Conservation (phyloP, 2,888 invertebrate genomes). For the Kryphioiulus occultus region DNA sequence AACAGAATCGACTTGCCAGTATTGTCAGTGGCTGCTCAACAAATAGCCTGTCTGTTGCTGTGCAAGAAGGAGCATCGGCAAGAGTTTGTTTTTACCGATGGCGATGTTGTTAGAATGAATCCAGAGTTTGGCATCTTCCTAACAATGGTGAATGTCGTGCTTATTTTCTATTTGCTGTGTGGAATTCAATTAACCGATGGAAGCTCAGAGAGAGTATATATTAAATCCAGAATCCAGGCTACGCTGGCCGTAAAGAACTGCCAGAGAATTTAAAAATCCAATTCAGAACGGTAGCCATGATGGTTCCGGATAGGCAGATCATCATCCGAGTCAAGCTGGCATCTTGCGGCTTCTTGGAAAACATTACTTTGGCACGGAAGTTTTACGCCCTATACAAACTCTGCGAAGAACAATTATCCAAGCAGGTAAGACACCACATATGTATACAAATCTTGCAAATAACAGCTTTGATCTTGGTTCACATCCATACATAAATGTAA, state of each 20-base stretch:
- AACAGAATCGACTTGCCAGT: slow-evolving; percentile 95
- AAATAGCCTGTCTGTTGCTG: slow-evolving; percentile 89
- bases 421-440: slow-evolving; percentile 73
- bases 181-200: not conserved
- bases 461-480: not conserved
- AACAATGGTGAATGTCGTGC: slow-evolving; percentile 79
- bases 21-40: slow-evolving; percentile 93
- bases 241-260: slow-evolving; percentile 93
- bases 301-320: slow-evolving; percentile 97
- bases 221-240: slow-evolving; percentile 85
- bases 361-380: slow-evolving; percentile 91
- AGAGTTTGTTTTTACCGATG: slow-evolving; percentile 91
- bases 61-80: slow-evolving; percentile 94
- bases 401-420: slow-evolving; percentile 96
- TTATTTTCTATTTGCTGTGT: not conserved
- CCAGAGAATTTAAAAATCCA: slow-evolving; percentile 98
- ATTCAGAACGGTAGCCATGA: slow-evolving; percentile 97
- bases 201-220: not conserved
- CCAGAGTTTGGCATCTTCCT: slow-evolving; percentile 97
- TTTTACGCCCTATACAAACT: slow-evolving; percentile 96
- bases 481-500: slow-evolving; percentile 59
- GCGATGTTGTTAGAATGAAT: slow-evolving; percentile 90
- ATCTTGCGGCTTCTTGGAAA: slow-evolving; percentile 94
- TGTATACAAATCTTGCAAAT: not conserved
- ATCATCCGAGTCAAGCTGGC: slow-evolving; percentile 96